Evolutionary conservation across 2,888 invertebrate genomes (phyloP).

Genomic region (Portevinia maculata): DNA sequence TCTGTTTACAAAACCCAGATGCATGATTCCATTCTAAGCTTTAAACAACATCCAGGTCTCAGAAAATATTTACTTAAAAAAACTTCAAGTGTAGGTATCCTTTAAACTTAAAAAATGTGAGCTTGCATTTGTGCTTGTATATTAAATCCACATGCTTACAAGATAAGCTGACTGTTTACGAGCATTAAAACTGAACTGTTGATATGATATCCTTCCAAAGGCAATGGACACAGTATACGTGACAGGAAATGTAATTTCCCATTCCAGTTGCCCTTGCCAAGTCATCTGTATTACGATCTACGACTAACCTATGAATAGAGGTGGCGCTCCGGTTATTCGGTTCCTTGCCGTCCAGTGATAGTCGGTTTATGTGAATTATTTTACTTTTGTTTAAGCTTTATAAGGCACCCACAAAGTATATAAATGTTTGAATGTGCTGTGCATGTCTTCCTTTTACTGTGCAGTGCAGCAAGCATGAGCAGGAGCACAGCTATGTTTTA

Average conservation of each 20-base stretch:
- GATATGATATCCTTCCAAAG: slow-evolving; percentile 72
- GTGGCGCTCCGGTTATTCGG: slow-evolving; percentile 21
- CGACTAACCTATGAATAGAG: slow-evolving; percentile 24
- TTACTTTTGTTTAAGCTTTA: slow-evolving; percentile 51
- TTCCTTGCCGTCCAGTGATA: slow-evolving; percentile 37
- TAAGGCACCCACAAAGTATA: background rate
- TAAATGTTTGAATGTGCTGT: background rate
- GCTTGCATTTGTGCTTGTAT: slow-evolving; percentile 36
- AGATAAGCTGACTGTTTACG: slow-evolving; percentile 72
- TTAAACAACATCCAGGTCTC: slow-evolving; percentile 24
- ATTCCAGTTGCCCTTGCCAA: slow-evolving; percentile 32
- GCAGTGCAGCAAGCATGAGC: slow-evolving; percentile 50
- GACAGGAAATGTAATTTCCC: slow-evolving; percentile 71
- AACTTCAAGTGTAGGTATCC: slow-evolving; percentile 39
- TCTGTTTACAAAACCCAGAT: slow-evolving; percentile 36
- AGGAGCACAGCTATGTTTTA: slow-evolving; percentile 61
- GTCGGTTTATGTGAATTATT: slow-evolving; percentile 66
- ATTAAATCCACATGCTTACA: slow-evolving; percentile 66
- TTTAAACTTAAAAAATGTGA: slow-evolving; percentile 56
- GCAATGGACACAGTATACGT: slow-evolving; percentile 72
- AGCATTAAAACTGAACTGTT: slow-evolving; percentile 72
- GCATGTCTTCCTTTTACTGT: slow-evolving; percentile 14
- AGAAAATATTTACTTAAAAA: slow-evolving; percentile 44
- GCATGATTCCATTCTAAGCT: slow-evolving; percentile 9
- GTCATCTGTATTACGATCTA: slow-evolving; percentile 13